Conservation (phyloP, 2,113 vertebrate genomes). For the Desmodus rotundus region DNA sequence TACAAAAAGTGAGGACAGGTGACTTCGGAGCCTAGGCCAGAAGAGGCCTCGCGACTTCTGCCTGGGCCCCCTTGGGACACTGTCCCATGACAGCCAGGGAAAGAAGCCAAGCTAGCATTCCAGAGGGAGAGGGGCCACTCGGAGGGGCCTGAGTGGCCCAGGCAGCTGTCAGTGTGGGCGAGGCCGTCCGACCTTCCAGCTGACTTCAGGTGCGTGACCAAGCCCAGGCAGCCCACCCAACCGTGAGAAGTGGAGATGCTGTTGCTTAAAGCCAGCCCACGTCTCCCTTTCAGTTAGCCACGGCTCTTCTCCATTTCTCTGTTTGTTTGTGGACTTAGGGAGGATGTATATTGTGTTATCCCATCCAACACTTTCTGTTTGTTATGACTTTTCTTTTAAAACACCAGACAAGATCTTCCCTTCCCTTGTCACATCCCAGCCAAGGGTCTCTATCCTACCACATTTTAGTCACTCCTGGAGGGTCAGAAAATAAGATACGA, state of each 20-base stretch:
- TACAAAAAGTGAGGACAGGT: rapidly evolving
- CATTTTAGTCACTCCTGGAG: neutral
- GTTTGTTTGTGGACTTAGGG: neutral
- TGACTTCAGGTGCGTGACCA: neutral
- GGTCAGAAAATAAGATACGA: neutral
- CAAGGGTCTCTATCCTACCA: neutral
- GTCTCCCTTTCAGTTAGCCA: neutral
- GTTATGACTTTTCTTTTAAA: neutral
- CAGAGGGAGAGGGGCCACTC: neutral
- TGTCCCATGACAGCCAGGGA: neutral
- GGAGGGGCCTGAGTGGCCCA: neutral
- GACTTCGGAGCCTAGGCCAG: neutral
- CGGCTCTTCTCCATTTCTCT: neutral
- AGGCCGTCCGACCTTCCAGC: neutral
- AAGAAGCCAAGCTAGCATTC: neutral
- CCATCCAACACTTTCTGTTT: neutral
- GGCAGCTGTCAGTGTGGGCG: neutral
- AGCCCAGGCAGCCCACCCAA: neutral
- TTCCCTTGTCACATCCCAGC: neutral
- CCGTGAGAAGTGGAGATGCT: rapidly evolving
- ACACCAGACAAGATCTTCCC: neutral
- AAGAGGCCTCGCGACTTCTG: neutral
- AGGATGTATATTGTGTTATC: no score
- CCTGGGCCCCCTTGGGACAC: neutral
- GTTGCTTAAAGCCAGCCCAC: neutral